Evolutionary conservation across 1,140 invertebrate genomes (phyloP), one percentile per base, ranked within the genome.

Genomic region (Micrasema longulum): DNA sequence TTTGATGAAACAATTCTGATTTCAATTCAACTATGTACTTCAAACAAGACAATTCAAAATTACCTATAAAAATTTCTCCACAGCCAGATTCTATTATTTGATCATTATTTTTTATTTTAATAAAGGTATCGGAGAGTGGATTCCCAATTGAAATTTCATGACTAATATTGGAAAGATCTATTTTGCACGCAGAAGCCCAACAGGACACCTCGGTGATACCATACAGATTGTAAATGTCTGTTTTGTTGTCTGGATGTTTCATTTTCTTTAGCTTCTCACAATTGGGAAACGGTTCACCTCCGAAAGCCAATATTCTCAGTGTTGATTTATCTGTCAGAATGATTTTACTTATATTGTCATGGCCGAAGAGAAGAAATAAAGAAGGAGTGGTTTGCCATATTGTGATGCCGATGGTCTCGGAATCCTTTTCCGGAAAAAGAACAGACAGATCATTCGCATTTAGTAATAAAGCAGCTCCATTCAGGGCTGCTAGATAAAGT

Each of bases 121-220:
- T 79, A 62, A 87, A 71, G 48, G 91, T 93, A 70, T 91, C 85
- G 64, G 84, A 83, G 23, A 94, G 80, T 71, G 86, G 80, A 69
- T 84, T 76, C 2, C 92, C 92, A 12, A 94, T 80, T 55, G 79
- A 82, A 50, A 85, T 74, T 77, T 85, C 82, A 41, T 77, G 73
- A 69, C 83, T 81, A 20, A 77, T 74, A 75, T 80, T 78, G 53
- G 73, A 72, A 1, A 83, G 73, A 60, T 85, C 73, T 1, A 93
- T 79, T 83, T 89, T 82, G 55, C 86, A 82, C 43, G 88, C 84
- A 76, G 89, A 89, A 1, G 93, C 90, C 94, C 93, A 95, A 80
- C 92, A 93, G 4, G 93, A 95, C 53, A 95, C 86, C 83, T 95
- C 93, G 36, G 93, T 94, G 16, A 93, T 89, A 62, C 94, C 93